Percentiles rank a stretch among this genome's conserved stretches.
Conservation (phyloP, 2,797 vertebrate genomes). For the Sandelia bainsii region DNA sequence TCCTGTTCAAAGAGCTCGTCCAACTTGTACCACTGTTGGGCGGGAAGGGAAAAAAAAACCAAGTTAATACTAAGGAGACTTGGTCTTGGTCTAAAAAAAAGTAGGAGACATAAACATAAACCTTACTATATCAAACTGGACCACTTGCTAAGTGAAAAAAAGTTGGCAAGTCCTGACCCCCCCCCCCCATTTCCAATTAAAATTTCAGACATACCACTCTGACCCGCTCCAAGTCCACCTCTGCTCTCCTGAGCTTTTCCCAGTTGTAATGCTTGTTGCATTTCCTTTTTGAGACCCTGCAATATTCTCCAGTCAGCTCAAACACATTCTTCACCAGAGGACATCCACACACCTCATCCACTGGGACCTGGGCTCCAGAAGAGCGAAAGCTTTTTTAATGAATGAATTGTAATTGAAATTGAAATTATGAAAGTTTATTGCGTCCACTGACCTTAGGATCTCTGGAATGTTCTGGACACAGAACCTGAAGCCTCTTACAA, state of each 20-base stretch:
- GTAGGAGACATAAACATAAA: neutral
- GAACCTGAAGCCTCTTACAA: conserved; percentile 94
- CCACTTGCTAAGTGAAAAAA: neutral
- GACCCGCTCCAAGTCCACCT: conserved; percentile 95
- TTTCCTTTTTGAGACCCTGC: conserved; percentile 92
- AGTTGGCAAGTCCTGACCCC: neutral
- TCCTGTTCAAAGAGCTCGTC: conserved; percentile 97
- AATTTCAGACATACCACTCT: conserved; percentile 87
- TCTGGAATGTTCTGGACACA: conserved; percentile 94
- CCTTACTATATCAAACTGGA: neutral
- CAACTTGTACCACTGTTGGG: conserved; percentile 93
- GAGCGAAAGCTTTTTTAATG: neutral
- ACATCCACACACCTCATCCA: conserved; percentile 95
- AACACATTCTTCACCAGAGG: conserved; percentile 95
- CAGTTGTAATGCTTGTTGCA: conserved; percentile 98
- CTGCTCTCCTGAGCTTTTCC: conserved; percentile 94
- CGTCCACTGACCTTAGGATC: conserved; percentile 89
- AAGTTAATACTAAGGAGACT: neutral
- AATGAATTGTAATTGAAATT: neutral
- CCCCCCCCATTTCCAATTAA: neutral
- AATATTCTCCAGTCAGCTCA: conserved; percentile 93
- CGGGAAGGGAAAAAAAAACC: neutral
- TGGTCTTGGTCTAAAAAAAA: neutral
- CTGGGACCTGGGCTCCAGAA: conserved; percentile 81
- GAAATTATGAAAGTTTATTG: neutral